Conservation (phyloP, 2,888 invertebrate species). For the Minunthozetes semirufus region DNA sequence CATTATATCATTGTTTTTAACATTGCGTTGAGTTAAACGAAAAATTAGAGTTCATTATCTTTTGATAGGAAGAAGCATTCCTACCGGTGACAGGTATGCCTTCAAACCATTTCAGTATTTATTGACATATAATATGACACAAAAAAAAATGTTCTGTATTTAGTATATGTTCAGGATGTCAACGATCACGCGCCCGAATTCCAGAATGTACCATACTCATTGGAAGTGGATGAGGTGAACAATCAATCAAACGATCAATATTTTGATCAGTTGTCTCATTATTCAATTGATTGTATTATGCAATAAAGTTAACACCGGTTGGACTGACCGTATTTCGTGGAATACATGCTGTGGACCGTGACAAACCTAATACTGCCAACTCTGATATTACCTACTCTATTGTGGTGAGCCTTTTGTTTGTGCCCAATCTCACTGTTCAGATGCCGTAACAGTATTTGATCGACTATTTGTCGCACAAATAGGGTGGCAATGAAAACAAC, state of each 20-base stretch:
- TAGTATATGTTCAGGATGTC: constrained; percentile 54
- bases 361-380: constrained; percentile 53
- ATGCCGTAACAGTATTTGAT: constrained; percentile 17
- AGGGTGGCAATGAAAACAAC: constrained; percentile 45
- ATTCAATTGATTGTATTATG: not conserved
- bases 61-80: constrained; percentile 66
- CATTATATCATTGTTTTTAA: not conserved
- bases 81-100: constrained; percentile 63
- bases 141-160: not conserved
- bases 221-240: constrained; percentile 56
- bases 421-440: constrained; percentile 2
- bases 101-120: not conserved
- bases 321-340: constrained; percentile 74
- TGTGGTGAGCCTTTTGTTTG: constrained; percentile 41
- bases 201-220: constrained; percentile 66
- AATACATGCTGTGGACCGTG: constrained; percentile 68
- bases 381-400: constrained; percentile 45
- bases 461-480: constrained; percentile 23
- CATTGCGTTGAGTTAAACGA: not conserved
- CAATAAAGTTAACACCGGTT: constrained; percentile 48
- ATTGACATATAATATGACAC: not conserved
- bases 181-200: constrained; percentile 71
- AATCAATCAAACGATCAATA: not conserved
- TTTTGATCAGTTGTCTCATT: not conserved
- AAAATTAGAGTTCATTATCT: constrained; percentile 30